Conservation (phyloP, 2,888 invertebrate genomes). For the Crocallis elinguaria region DNA sequence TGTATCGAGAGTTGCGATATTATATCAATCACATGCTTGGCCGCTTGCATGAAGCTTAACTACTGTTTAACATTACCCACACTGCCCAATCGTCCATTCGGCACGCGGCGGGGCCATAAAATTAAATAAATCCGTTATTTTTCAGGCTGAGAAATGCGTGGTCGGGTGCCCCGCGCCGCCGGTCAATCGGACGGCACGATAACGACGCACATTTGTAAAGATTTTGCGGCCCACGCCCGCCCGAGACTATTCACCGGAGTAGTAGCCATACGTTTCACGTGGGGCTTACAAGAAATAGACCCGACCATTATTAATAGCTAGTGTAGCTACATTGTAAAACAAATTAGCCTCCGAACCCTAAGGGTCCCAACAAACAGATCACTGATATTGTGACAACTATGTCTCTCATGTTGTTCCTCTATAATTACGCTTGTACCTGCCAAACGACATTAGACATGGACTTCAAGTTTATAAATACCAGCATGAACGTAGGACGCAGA, state of each 20-base stretch:
- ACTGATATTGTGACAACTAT: too few relatives aligned
- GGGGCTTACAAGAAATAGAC: constrained; percentile 41
- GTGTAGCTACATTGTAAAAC: too few relatives aligned
- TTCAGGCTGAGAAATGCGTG: constrained; percentile 80
- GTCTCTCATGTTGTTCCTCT: too few relatives aligned
- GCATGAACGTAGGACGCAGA: too few relatives aligned
- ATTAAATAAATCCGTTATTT: constrained; percentile 85
- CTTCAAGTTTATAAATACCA: too few relatives aligned
- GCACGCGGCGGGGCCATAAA: constrained; percentile 82
- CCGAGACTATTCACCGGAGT: constrained; percentile 63
- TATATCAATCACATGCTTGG: neutral
- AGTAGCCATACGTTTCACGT: constrained; percentile 66
- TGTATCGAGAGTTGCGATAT: neutral
- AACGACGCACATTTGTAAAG: constrained; percentile 83
- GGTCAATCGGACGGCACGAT: constrained; percentile 82
- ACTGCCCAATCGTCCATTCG: constrained; percentile 78
- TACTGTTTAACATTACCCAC: constrained; percentile 18
- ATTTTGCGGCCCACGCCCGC: constrained; percentile 72
- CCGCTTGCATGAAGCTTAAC: neutral
- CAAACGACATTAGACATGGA: too few relatives aligned
- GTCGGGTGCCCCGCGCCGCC: constrained; percentile 48
- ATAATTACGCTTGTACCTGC: too few relatives aligned
- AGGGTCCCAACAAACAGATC: too few relatives aligned
- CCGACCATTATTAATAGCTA: constrained; percentile 12
- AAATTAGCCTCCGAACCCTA: too few relatives aligned